Evolutionary conservation across 2,113 vertebrate species (phyloP), one percentile per base, ranked within the genome.

Genomic region (Ginglymostoma cirratum): DNA sequence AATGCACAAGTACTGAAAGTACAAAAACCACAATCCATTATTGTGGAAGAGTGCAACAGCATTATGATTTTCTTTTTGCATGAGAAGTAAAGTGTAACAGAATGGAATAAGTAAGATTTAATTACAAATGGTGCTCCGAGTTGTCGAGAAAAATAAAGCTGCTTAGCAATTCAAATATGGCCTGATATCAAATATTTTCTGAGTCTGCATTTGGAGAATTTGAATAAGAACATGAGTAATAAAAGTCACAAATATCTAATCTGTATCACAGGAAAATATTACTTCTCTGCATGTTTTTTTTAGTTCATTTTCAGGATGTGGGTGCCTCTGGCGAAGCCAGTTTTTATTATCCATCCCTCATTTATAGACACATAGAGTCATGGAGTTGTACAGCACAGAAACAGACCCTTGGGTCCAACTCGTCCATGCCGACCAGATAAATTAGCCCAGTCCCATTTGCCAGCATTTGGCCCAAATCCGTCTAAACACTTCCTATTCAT

Each of bases 51-150:
- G 55, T 17, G 15, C 5, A 90, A 55, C 30, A n/a, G 48, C 42
- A 21, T 86, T 52, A 86, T 86, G 23, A 86, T 86, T 86, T 86
- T 86, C 38, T 86, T 92, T 65, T 34, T 65, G 55, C 87, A 65
- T 92, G 87, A 92, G 55, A 92, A 92, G 30, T 19, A n/a, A 65
- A 92, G 87, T 21, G 55, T 15, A 92, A 92, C 14, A 65, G 83
- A 92, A 92, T n/a, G 12, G 14, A 92, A 92, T 92, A 65, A 92
- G 87, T n/a, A 19, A 92, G 87, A 61, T 92, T 92, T 92, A 92
- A 92, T 92, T 34, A 61, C 48, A 61, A 55, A 24, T 89, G 48
- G 86, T 55, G 3, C 52, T 89, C 86, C 15, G 48, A 89, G 55
- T 30, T 65, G 87, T 65, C 23, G 8, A 65, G 27, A 65, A 92